Conservation (phyloP, 2,888 invertebrate genomes). For the Melitaea athalia region DNA sequence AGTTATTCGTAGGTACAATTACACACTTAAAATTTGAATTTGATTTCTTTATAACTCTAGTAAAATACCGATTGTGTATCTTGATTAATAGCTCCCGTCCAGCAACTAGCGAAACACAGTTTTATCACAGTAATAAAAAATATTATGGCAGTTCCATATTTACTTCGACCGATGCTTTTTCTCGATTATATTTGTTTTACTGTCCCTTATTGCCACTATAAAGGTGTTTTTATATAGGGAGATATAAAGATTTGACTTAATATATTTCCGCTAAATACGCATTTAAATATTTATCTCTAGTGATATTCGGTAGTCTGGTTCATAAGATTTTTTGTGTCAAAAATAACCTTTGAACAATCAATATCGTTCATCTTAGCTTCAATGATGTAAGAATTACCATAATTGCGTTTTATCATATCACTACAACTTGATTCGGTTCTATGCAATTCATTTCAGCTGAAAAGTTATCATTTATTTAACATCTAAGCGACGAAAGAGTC, state of each 20-base stretch:
- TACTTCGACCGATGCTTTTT: constrained; percentile 48
- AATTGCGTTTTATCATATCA: too few relatives aligned
- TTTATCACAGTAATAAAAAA: constrained; percentile 57
- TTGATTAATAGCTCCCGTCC: constrained; percentile 32
- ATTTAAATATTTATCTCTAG: background rate
- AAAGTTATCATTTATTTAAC: background rate
- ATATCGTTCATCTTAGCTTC: too few relatives aligned
- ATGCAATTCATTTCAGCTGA: too few relatives aligned
- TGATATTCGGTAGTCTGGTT: background rate
- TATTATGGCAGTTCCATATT: constrained; percentile 49
- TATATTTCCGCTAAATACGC: background rate
- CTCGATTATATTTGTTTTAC: constrained; percentile 50
- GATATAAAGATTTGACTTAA: constrained; percentile 6
- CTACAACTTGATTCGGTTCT: too few relatives aligned
- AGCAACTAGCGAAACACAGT: constrained; percentile 39
- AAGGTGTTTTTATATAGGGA: constrained; percentile 37
- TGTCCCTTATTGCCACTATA: constrained; percentile 45
- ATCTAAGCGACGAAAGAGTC: background rate
- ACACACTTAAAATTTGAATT: background rate
- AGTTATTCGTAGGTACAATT: too few relatives aligned
- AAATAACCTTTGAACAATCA: too few relatives aligned
- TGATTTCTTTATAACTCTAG: constrained; percentile 9
- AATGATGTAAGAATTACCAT: too few relatives aligned
- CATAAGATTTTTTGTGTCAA: background rate
- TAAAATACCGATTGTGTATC: constrained; percentile 23